Evolutionary conservation across 2,888 invertebrate genomes (phyloP).

Genomic region (Hoplodrina ambigua): DNA sequence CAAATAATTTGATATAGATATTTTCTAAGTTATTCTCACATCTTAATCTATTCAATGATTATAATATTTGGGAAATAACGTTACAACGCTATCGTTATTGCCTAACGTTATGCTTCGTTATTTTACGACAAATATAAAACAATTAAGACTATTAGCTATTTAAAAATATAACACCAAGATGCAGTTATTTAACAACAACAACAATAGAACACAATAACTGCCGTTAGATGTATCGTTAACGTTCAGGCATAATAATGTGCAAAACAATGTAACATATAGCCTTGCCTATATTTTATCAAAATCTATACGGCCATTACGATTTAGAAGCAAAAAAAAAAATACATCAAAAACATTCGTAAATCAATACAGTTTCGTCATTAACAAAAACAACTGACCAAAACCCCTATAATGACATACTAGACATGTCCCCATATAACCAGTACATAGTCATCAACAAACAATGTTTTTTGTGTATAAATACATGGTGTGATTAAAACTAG

Average conservation of each 20-base stretch:
- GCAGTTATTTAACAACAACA: no score
- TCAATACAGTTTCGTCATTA: constrained; percentile 24
- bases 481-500: constrained; percentile 57
- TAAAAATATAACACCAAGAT: no score
- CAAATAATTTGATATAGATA: no score
- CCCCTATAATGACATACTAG: constrained; percentile 23
- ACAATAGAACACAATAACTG: no score
- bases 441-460: constrained; percentile 33
- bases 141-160: no score
- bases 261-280: background rate
- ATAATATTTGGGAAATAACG: no score
- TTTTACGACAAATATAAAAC: no score
- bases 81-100: no score
- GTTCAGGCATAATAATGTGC: background rate
- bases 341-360: constrained; percentile 1
- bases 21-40: no score
- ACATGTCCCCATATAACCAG: constrained; percentile 7
- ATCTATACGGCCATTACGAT: background rate
- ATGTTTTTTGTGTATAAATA: constrained; percentile 31
- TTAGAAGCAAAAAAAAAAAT: background rate
- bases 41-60: no score
- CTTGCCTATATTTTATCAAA: background rate
- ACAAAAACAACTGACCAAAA: constrained; percentile 2
- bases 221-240: background rate
- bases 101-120: no score